These are phyloP conservation scores for Setophaga petechia DNA, from an alignment of 2,113 vertebrate species.

Conservation along the genomic window DNA sequence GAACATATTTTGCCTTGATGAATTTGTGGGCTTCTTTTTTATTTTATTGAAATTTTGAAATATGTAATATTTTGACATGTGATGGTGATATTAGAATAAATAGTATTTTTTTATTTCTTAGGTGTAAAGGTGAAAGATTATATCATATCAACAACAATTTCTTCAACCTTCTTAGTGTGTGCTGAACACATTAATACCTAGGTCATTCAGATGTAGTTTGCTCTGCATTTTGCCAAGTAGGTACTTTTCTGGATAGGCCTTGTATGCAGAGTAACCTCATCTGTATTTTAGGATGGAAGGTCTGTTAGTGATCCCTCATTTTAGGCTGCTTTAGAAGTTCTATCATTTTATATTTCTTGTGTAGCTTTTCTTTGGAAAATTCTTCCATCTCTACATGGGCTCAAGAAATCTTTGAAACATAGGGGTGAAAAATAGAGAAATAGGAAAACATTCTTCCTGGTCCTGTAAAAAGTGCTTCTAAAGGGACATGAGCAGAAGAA, in stretches of 20 bases:
- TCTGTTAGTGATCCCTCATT: not conserved
- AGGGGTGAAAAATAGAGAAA: rapidly evolving
- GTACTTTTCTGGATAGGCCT: not conserved
- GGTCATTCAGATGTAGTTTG: not conserved
- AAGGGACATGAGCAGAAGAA: not conserved
- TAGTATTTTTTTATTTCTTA: not conserved
- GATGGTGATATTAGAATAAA: not conserved
- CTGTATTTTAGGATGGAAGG: not conserved
- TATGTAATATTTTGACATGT: not conserved
- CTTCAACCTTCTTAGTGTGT: not conserved
- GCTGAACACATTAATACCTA: not conserved
- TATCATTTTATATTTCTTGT: not conserved
- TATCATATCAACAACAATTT: not conserved
- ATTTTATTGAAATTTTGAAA: not conserved
- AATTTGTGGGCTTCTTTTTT: not conserved
- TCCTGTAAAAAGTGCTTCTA: not conserved
- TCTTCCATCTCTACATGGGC: not conserved
- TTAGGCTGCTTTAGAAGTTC: not conserved
- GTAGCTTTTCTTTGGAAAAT: not conserved
- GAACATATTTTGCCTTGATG: not conserved
- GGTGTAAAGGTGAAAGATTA: not conserved
- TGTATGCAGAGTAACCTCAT: not conserved
- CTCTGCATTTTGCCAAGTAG: not conserved
- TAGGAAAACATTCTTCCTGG: not conserved
- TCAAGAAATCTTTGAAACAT: not conserved